Conservation (phyloP, 1,140 invertebrate species). For the Laodelphax striatellus region DNA sequence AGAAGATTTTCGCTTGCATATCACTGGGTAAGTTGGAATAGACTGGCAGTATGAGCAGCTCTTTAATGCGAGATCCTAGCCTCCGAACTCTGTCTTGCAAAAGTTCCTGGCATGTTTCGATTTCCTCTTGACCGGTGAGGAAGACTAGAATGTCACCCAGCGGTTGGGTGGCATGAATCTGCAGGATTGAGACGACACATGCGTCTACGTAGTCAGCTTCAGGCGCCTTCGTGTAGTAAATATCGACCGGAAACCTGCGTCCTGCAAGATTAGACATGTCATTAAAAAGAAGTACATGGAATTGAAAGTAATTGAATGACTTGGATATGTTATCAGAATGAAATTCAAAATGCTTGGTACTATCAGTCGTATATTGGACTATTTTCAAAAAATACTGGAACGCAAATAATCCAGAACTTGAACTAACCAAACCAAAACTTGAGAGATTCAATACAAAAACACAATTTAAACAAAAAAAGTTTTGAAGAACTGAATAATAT, state of each 20-base stretch:
- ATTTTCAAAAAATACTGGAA: too few species aligned
- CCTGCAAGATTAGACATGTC: slow-evolving; percentile 33
- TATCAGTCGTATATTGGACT: too few species aligned
- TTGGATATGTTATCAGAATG: too few species aligned
- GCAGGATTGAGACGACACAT: slow-evolving; percentile 88
- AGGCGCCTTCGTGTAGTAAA: slow-evolving; percentile 98
- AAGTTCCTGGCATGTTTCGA: slow-evolving; percentile 91
- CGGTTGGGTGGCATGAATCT: slow-evolving; percentile 95
- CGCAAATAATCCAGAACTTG: too few species aligned
- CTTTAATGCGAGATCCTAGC: slow-evolving; percentile 85
- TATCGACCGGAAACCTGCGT: slow-evolving; percentile 73
- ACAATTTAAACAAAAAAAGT: too few species aligned
- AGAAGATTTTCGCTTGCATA: slow-evolving; percentile 97
- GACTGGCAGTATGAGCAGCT: slow-evolving; percentile 89
- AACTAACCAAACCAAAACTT: too few species aligned
- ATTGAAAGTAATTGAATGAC: too few species aligned
- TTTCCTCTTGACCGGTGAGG: slow-evolving; percentile 92
- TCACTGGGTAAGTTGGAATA: slow-evolving; percentile 98
- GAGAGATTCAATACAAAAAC: too few species aligned
- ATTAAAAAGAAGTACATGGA: too few species aligned
- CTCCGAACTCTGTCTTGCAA: slow-evolving; percentile 78
- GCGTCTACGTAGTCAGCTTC: slow-evolving; percentile 98
- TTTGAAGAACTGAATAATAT: too few species aligned
- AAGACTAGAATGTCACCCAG: slow-evolving; percentile 94
- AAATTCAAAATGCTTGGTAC: too few species aligned